Evolutionary conservation across 2,113 vertebrate species (phyloP).

Genomic region (Shinisaurus crocodilurus): DNA sequence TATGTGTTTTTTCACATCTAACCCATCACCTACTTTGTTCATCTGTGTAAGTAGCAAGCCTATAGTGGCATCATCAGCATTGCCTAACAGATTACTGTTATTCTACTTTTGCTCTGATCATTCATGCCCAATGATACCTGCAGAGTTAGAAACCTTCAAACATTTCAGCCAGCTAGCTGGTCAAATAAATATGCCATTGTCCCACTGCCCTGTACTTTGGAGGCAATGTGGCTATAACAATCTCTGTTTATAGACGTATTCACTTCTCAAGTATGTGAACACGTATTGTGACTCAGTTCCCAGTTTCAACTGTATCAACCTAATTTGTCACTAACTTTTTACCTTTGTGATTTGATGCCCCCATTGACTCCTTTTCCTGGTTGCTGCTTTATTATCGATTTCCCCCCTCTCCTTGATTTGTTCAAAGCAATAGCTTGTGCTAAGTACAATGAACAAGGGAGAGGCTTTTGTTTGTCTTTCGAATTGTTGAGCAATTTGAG

Average conservation of each 20-base stretch:
- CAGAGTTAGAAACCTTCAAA: neutral
- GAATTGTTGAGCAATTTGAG: conserved; percentile 47
- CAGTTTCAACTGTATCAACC: neutral
- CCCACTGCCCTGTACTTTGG: neutral
- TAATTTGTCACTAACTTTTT: conserved; percentile 44
- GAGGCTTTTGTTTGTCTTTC: conserved; percentile 47
- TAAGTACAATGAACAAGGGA: conserved; percentile 55
- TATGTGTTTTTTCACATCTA: neutral
- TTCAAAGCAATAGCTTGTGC: conserved; percentile 37
- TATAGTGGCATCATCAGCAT: neutral
- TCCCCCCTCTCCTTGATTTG: conserved; percentile 33
- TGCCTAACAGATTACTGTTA: neutral
- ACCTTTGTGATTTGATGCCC: conserved; percentile 26
- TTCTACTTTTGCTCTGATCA: neutral
- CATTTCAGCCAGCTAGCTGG: neutral
- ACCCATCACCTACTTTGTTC: neutral
- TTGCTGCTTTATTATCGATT: conserved; percentile 52
- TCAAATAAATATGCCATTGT: neutral
- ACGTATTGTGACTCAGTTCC: conserved; percentile 13
- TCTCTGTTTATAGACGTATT: neutral
- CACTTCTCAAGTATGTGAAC: neutral
- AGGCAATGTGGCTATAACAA: neutral
- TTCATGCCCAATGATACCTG: neutral
- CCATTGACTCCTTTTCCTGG: conserved; percentile 29
- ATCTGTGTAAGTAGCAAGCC: neutral